These are phyloP conservation scores for Momotus momota DNA, from an alignment of 2,797 vertebrate species.

Conservation along the genomic window DNA sequence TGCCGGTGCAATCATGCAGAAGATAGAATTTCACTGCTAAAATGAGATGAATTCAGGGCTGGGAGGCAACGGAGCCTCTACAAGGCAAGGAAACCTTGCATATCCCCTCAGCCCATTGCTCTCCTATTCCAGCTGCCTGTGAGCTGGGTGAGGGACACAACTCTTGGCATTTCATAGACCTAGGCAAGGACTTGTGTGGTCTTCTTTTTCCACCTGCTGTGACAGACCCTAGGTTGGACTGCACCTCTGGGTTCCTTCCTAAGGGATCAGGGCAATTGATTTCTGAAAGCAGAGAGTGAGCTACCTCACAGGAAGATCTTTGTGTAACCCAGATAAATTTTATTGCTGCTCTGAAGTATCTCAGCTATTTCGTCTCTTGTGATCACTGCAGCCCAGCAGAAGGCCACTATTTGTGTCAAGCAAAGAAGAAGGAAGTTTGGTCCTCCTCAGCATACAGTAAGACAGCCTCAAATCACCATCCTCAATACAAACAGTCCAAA, in stretches of 20 bases:
- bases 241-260: neutral
- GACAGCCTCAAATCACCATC: neutral
- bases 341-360: neutral
- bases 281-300: neutral
- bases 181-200: neutral
- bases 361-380: neutral
- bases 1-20: slow-evolving; percentile 47
- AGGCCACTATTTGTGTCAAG: neutral
- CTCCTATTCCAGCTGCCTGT: neutral
- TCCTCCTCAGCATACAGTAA: neutral
- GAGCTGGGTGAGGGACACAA: neutral
- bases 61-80: slow-evolving; percentile 1
- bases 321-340: neutral
- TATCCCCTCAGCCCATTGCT: neutral
- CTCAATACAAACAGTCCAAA: neutral
- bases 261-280: neutral
- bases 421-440: neutral
- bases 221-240: neutral
- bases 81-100: neutral
- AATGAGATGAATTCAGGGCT: slow-evolving; percentile 12
- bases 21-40: slow-evolving; percentile 47
- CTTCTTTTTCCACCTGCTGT: neutral
- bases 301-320: neutral
- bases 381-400: neutral
- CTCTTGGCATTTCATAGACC: neutral